Percentiles rank a stretch among this genome's conserved stretches.
phyloP scores from a whole-genome alignment of 2,113 vertebrate species.

The Pituophis catenifer region DNA sequence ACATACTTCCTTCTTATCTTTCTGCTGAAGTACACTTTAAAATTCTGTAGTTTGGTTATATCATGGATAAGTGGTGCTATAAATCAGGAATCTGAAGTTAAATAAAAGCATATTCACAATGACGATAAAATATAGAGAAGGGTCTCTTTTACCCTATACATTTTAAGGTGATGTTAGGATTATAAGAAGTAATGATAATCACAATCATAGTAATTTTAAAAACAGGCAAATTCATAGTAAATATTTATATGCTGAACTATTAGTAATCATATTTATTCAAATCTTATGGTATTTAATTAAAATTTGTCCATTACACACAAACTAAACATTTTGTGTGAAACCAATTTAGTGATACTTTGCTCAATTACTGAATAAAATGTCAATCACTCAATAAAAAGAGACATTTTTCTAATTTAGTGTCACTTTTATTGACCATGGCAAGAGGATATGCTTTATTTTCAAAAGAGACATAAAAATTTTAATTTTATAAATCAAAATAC shows the following conservation, averaged over 20 bases:
- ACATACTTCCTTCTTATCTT: not conserved
- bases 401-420: not conserved
- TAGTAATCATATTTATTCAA: not conserved
- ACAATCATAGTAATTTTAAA: not conserved
- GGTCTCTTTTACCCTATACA: not conserved
- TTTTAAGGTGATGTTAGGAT: not conserved
- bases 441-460: not conserved
- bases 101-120: not conserved
- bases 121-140: not conserved
- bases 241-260: not conserved
- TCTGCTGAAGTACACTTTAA: not conserved
- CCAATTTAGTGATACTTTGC: not conserved
- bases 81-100: not conserved
- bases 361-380: not conserved
- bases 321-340: not conserved
- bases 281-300: not conserved
- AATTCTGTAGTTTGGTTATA: not conserved
- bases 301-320: not conserved
- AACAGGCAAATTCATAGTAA: not conserved
- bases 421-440: not conserved
- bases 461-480: not conserved
- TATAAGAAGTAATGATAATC: not conserved
- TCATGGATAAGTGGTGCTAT: not conserved
- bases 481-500: not conserved
- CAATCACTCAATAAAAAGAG: not conserved